phyloP scores from a whole-genome alignment of 2,888 invertebrate genomes.

The Rhingia campestris region DNA sequence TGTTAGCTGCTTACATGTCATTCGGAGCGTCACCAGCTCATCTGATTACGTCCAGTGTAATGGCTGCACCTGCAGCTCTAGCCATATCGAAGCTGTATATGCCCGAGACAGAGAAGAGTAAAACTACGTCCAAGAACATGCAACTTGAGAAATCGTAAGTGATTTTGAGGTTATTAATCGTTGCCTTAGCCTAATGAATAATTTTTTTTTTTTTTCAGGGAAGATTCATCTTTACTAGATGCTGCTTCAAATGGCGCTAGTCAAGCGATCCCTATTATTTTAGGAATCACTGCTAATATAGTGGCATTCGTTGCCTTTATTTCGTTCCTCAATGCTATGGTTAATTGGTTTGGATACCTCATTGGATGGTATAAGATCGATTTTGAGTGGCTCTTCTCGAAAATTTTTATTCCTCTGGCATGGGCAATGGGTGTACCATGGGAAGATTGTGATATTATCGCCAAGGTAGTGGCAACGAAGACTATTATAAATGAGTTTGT shows the following conservation, averaged over 20 bases:
- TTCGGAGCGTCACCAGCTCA: constrained; percentile 95
- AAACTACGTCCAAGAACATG: constrained; percentile 90
- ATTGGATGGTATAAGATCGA: constrained; percentile 87
- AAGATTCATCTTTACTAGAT: constrained; percentile 92
- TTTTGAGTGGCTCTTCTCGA: constrained; percentile 91
- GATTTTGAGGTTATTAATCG: neutral
- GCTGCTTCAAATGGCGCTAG: constrained; percentile 95
- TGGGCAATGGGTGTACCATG: constrained; percentile 91
- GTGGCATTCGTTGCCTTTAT: constrained; percentile 95
- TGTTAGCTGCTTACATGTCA: constrained; percentile 95
- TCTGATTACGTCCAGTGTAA: constrained; percentile 95
- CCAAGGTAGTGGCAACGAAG: constrained; percentile 93
- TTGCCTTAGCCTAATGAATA: neutral
- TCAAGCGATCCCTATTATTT: constrained; percentile 90
- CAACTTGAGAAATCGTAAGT: constrained; percentile 87
- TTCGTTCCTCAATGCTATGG: constrained; percentile 90
- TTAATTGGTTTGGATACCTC: constrained; percentile 91
- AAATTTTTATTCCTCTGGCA: constrained; percentile 94
- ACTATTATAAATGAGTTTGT: constrained; percentile 96
- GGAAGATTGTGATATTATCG: constrained; percentile 88
- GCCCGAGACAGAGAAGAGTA: constrained; percentile 93
- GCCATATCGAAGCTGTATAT: constrained; percentile 94
- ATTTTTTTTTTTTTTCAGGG: constrained; percentile 83
- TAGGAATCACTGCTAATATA: constrained; percentile 95
- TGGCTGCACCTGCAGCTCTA: constrained; percentile 97